Percentiles rank a stretch among this genome's conserved stretches.
These are phyloP conservation scores for Deilephila porcellus DNA, from an alignment of 2,888 invertebrate species.

Conservation along the genomic window DNA sequence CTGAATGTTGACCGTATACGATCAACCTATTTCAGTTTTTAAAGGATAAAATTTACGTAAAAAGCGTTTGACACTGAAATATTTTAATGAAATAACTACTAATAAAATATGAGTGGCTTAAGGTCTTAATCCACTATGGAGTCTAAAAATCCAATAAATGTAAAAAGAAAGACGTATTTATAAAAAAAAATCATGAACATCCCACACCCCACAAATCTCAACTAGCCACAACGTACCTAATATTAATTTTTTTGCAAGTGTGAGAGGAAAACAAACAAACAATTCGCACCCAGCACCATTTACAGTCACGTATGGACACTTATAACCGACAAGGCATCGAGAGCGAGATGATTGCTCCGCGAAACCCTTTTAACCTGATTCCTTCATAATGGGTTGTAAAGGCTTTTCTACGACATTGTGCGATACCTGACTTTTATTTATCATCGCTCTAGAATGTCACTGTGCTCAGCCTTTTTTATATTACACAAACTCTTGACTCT, in stretches of 20 bases:
- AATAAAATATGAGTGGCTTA: no score
- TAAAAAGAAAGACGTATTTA: no score
- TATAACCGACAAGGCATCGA: neutral
- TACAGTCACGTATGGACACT: neutral
- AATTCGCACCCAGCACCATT: neutral
- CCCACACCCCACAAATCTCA: no score
- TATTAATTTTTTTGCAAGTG: no score
- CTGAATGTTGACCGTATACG: neutral
- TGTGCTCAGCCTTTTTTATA: no score
- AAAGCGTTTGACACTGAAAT: neutral
- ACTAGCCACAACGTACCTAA: no score
- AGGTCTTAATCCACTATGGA: no score
- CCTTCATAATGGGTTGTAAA: constrained; percentile 30
- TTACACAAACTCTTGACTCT: no score
- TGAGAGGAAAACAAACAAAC: no score
- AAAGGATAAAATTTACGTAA: neutral
- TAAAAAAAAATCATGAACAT: no score
- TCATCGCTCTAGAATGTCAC: neutral
- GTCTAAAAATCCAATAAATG: no score
- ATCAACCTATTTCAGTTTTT: neutral
- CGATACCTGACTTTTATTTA: constrained; percentile 1
- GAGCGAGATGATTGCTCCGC: neutral
- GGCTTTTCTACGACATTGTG: constrained; percentile 29
- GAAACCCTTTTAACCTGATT: constrained; percentile 31
- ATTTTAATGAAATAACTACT: no score